phyloP scores from a whole-genome alignment of 1,140 invertebrate species.

The Drosophila micromelanica region DNA sequence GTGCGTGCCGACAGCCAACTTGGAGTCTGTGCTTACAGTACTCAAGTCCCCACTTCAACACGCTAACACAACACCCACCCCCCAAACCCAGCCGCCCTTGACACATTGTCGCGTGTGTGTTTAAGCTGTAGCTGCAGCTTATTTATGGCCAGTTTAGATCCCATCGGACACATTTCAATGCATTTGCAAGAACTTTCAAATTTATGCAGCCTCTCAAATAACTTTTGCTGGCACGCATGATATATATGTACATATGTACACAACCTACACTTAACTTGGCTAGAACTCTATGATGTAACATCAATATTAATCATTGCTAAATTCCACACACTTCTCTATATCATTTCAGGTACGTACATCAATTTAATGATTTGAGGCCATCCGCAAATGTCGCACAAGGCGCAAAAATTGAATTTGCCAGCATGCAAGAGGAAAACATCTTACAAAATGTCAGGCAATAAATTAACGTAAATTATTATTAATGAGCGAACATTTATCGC shows the following conservation, averaged over 20 bases:
- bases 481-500: constrained; percentile 75
- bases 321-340: constrained; percentile 40
- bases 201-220: constrained; percentile 51
- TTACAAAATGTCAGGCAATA: constrained; percentile 64
- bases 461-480: constrained; percentile 82
- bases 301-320: constrained; percentile 27
- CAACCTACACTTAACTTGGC: not conserved
- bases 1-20: constrained; percentile 34
- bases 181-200: constrained; percentile 61
- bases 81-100: not conserved
- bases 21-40: constrained; percentile 13
- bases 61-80: not conserved
- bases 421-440: constrained; percentile 24
- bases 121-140: constrained; percentile 49
- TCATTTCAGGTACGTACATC: constrained; percentile 72
- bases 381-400: constrained; percentile 51
- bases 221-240: not conserved
- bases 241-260: too few species aligned
- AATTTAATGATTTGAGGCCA: constrained; percentile 67
- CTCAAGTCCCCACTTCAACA: not conserved
- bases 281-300: not conserved
- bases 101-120: constrained; percentile 23
- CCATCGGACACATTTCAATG: constrained; percentile 78
- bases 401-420: constrained; percentile 49
- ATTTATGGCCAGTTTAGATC: constrained; percentile 80